phyloP scores from a whole-genome alignment of 2,888 invertebrate genomes.

The Mimas tiliae region DNA sequence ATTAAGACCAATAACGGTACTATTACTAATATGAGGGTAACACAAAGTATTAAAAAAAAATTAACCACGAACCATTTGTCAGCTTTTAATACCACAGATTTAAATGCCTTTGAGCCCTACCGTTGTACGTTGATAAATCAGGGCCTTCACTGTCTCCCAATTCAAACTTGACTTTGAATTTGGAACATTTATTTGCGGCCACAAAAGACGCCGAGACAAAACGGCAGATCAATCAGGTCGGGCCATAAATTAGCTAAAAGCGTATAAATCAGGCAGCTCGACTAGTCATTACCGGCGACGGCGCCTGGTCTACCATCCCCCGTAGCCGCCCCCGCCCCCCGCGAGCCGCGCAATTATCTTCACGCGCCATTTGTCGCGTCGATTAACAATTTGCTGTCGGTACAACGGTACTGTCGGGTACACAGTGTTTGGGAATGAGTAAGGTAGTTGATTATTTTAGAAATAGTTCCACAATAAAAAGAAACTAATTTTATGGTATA shows the following conservation, averaged over 20 bases:
- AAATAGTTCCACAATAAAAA: not conserved
- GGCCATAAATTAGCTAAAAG: constrained; percentile 30
- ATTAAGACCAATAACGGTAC: too few relatives aligned
- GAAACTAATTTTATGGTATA: too few relatives aligned
- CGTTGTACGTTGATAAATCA: not conserved
- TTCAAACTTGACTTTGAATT: not conserved
- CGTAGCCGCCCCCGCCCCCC: constrained; percentile 37
- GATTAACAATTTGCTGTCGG: constrained; percentile 64
- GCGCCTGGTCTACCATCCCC: not conserved
- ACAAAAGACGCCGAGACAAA: constrained; percentile 19
- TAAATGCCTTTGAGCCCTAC: too few relatives aligned
- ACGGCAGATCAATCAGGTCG: constrained; percentile 28
- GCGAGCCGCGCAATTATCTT: constrained; percentile 63
- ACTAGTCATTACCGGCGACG: constrained; percentile 43
- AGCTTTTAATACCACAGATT: too few relatives aligned
- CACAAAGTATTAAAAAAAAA: too few relatives aligned
- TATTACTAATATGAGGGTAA: too few relatives aligned
- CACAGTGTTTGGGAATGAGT: not conserved
- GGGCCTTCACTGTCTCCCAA: not conserved
- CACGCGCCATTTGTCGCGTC: constrained; percentile 65
- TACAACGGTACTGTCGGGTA: constrained; percentile 32
- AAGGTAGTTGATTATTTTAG: not conserved
- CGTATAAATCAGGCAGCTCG: constrained; percentile 35
- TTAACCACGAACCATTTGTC: too few relatives aligned
- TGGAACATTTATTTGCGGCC: constrained; percentile 20